Evolutionary conservation across 92 coral and sea anemone species (phyloP).

Genomic region (Phenganax subtilis): DNA sequence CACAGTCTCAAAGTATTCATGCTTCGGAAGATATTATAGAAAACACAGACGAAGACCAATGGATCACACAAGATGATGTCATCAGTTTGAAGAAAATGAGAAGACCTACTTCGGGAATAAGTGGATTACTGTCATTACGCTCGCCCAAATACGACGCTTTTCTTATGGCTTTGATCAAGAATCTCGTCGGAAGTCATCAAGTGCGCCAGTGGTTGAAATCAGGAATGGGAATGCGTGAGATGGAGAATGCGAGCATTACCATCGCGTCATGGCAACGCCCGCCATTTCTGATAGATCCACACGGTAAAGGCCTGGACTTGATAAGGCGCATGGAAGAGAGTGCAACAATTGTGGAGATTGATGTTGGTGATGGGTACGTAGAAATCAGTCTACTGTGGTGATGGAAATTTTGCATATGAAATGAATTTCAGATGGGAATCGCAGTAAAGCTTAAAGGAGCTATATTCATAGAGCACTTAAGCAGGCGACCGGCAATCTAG

Average conservation of each 20-base stretch:
- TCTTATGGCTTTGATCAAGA: constrained; percentile 71
- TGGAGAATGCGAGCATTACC: constrained; percentile 85
- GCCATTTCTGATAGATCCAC: constrained; percentile 84
- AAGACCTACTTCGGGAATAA: not conserved
- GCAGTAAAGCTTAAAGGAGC: too few relatives aligned
- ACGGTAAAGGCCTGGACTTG: constrained; percentile 73
- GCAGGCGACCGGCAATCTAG: too few relatives aligned
- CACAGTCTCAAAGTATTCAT: not conserved
- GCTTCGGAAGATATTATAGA: too few relatives aligned
- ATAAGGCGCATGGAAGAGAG: constrained; percentile 73
- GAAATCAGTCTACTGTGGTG: too few relatives aligned
- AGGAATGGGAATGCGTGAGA: constrained; percentile 83
- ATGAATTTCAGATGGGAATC: too few relatives aligned
- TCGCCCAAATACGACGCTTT: constrained; percentile 75
- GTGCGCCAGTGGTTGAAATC: constrained; percentile 74
- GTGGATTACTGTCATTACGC: constrained; percentile 1
- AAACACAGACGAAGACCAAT: not conserved
- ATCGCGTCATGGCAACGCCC: constrained; percentile 90
- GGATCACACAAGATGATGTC: not conserved
- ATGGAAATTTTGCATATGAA: too few relatives aligned
- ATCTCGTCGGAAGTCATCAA: constrained; percentile 67
- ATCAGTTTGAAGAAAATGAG: not conserved
- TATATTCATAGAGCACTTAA: too few relatives aligned
- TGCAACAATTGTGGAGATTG: constrained; percentile 68
- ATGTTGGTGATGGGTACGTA: constrained; percentile 79